Conservation (phyloP, 2,113 vertebrate species). For the Austrofundulus limnaeus region DNA sequence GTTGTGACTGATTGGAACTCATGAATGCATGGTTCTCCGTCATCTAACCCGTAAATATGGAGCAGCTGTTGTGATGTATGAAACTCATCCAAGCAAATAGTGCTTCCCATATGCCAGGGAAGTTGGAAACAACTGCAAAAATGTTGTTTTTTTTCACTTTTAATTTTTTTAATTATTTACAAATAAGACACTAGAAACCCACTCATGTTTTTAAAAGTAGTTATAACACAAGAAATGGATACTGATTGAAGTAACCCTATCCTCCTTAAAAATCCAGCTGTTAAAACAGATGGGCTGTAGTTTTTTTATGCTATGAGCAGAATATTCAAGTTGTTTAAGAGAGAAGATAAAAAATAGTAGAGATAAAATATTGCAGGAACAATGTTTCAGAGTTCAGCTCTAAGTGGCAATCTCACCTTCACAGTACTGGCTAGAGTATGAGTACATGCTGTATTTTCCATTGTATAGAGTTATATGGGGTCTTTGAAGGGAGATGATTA, state of each 20-base stretch:
- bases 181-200: conserved; percentile 24
- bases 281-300: conserved; percentile 15
- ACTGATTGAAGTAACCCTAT: conserved; percentile 35
- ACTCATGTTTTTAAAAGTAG: conserved; percentile 31
- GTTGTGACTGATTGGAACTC: neutral
- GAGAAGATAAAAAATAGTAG: conserved; percentile 1
- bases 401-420: conserved; percentile 18
- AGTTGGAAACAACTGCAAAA: conserved; percentile 33
- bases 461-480: neutral
- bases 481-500: neutral
- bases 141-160: conserved; percentile 24
- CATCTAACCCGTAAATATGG: conserved; percentile 2
- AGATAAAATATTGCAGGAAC: conserved; percentile 11
- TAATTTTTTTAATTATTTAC: too few relatives aligned
- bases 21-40: neutral
- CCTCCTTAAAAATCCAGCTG: conserved; percentile 42
- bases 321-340: neutral
- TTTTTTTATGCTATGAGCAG: conserved; percentile 10
- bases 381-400: conserved; percentile 5
- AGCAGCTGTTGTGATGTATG: conserved; percentile 27
- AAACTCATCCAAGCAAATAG: conserved; percentile 22
- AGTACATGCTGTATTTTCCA: conserved; percentile 1
- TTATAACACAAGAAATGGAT: conserved; percentile 12
- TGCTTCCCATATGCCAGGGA: conserved; percentile 29
- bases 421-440: conserved; percentile 1